Evolutionary conservation across 2,888 invertebrate species (phyloP).

Genomic region (Dendrolimus houi): DNA sequence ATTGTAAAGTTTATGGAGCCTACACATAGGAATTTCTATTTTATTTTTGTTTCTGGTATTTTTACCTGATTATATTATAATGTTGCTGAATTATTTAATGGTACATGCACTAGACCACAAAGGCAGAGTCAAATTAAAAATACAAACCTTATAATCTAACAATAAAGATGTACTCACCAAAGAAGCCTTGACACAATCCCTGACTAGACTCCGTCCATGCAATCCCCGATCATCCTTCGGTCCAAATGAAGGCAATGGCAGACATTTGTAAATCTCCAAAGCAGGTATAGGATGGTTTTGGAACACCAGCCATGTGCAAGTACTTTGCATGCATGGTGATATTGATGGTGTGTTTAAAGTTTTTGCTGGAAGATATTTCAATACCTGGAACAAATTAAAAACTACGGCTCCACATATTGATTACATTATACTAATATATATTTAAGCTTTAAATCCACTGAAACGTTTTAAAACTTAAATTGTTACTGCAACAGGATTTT

Average conservation of each 20-base stretch:
- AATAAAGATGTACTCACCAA: slow-evolving; percentile 37
- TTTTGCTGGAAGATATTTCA: slow-evolving; percentile 41
- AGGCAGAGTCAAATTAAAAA: no score
- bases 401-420: not conserved
- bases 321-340: slow-evolving; percentile 61
- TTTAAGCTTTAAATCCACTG: no score
- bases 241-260: slow-evolving; percentile 60
- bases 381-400: slow-evolving; percentile 33
- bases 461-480: no score
- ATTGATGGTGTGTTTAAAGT: slow-evolving; percentile 51
- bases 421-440: not conserved
- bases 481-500: no score
- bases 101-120: no score
- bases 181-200: slow-evolving; percentile 75
- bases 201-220: slow-evolving; percentile 73
- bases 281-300: slow-evolving; percentile 65
- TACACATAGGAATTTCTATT: no score
- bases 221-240: slow-evolving; percentile 70
- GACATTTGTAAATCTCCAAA: slow-evolving; percentile 62
- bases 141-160: no score
- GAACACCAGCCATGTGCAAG: slow-evolving; percentile 70
- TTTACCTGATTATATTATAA: no score
- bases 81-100: no score
- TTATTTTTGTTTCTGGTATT: no score
- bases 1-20: no score